Evolutionary conservation across 2,113 vertebrate genomes (phyloP).

Genomic region (Sceloporus tristichus): DNA sequence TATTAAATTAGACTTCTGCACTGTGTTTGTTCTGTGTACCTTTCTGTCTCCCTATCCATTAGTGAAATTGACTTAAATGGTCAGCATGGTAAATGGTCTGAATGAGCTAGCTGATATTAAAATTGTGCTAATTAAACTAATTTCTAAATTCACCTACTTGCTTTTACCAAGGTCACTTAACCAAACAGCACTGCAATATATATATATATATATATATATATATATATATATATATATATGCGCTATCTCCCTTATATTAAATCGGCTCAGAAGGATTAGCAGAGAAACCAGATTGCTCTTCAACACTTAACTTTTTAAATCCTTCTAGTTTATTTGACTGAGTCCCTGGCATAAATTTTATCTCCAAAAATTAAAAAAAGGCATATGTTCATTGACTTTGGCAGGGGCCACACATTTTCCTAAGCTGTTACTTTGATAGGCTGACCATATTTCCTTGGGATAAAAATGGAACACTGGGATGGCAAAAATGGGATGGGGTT

Average conservation of each 20-base stretch:
- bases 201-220: too few relatives aligned
- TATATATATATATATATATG: constrained; percentile 56
- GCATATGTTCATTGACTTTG: constrained; percentile 45
- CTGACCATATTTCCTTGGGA: constrained; percentile 33
- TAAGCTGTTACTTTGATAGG: constrained; percentile 39
- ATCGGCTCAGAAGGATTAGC: constrained; percentile 52
- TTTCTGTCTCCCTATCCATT: constrained; percentile 57
- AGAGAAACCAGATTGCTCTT: constrained; percentile 45
- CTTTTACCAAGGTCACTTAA: constrained; percentile 71
- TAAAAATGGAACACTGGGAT: too few relatives aligned
- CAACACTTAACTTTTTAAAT: constrained; percentile 59
- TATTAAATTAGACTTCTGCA: constrained; percentile 36
- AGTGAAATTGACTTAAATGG: constrained; percentile 68
- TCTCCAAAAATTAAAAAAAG: constrained; percentile 35
- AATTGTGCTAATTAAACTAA: constrained; percentile 73
- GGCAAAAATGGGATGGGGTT: too few relatives aligned
- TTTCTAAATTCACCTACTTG: constrained; percentile 66
- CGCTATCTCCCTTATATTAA: constrained; percentile 63
- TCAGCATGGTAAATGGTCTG: constrained; percentile 58
- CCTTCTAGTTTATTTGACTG: constrained; percentile 61
- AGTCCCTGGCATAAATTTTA: constrained; percentile 51
- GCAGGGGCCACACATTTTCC: constrained; percentile 44
- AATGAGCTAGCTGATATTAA: constrained; percentile 60
- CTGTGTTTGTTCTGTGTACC: constrained; percentile 17
- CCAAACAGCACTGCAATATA: constrained; percentile 55